Base-by-base conservation (phyloP, 2,888 invertebrate species). In the Tipula lateralis region DNA sequence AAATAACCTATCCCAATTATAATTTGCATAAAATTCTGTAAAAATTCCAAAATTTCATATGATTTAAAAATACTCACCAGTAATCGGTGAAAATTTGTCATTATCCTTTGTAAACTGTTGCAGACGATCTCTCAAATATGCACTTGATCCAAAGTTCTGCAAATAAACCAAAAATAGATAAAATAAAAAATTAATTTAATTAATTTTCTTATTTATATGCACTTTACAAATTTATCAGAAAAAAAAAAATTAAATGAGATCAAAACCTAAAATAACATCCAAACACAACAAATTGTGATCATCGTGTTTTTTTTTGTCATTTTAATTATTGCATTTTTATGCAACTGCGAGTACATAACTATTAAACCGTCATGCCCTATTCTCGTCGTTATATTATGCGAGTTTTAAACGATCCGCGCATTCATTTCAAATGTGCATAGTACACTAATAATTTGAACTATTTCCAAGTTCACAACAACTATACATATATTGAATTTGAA, bases 81-180 rank as follows among this genome's bases (percentile, higher is more conserved):
- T 86, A 85, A 89, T 88, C 85, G 89, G 89, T 80, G 89, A 88
- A 86, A 89, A 89, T 88, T 88, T 88, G 85, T 89, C 89, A 86
- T 88, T 87, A 85, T 89, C 89, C 84, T 89, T 88, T 85, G 88
- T 87, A 85, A 89, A 89, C 85, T 89, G 88, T 85, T 88, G 89
- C 4, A 90, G 87, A 86, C 89, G 89, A 86, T 90, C 89, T 86
- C 89, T 88, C 85, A 90, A 87, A 88, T 90, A 90, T 84, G 88
- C 89, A 85, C 89, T 89, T 83, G 90, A 88, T 87, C 89, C 90
- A 1, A 89, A 89, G 86, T 88, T 89, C 90, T 90, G 88, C 36
- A 85, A 85, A 83, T n/a, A 83, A 83, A 83, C 12, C 36, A 83
- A 36, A 36, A 83, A 83, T 83, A 39, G 39, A 83, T 6, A 34